Evolutionary conservation across 2,113 vertebrate species (phyloP).

Genomic region (Rhinopithecus roxellana): DNA sequence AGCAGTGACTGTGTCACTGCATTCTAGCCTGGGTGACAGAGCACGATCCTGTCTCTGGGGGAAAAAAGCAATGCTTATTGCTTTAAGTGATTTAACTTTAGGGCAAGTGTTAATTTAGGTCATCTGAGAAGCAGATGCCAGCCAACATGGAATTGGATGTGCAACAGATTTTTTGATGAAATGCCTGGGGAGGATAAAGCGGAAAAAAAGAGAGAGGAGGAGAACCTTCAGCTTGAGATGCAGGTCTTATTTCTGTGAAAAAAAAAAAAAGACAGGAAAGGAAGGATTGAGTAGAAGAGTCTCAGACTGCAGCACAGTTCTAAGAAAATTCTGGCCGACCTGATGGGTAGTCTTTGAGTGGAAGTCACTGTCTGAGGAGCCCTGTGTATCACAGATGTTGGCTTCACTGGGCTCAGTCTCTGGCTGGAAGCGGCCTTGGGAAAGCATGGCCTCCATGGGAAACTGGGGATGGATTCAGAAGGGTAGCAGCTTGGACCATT

Average conservation of each 20-base stretch:
- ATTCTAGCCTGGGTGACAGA: too few relatives aligned
- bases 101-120: not conserved
- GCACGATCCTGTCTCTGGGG: too few relatives aligned
- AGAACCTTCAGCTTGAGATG: not conserved
- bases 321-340: not conserved
- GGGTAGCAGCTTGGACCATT: not conserved
- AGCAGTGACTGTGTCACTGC: too few relatives aligned
- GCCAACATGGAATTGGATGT: not conserved
- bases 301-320: not conserved
- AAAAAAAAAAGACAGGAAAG: not conserved
- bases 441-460: not conserved
- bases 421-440: not conserved
- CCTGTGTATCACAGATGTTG: not conserved
- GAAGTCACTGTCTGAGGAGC: not conserved
- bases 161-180: not conserved
- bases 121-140: not conserved
- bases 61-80: not conserved
- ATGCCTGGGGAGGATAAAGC: not conserved
- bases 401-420: not conserved
- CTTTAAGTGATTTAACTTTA: not conserved
- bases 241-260: not conserved
- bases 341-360: not conserved
- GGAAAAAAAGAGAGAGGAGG: not conserved
- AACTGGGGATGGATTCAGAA: not conserved
- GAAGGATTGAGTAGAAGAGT: not conserved